phyloP scores from a whole-genome alignment of 1,140 invertebrate genomes.

The Charaxes varanes region DNA sequence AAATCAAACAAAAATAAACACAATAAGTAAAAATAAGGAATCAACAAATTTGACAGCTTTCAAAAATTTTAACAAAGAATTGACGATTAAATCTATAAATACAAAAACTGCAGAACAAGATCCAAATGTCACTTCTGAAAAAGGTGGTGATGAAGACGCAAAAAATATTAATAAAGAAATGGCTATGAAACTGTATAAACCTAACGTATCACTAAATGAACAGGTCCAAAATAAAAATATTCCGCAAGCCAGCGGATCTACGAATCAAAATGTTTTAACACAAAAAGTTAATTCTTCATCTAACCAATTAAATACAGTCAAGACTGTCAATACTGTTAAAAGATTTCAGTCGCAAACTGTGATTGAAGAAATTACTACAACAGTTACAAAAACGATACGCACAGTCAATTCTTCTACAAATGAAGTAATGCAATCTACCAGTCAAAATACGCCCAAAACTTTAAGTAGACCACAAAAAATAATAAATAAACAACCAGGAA shows the following conservation, averaged over 20 bases:
- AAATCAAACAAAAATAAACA: too few species aligned
- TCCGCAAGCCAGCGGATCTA: conserved; percentile 11
- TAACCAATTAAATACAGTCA: conserved; percentile 46
- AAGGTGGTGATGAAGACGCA: conserved; percentile 11
- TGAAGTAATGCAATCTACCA: conserved; percentile 37
- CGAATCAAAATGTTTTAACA: conserved; percentile 23
- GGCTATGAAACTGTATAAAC: conserved; percentile 9
- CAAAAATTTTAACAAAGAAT: too few species aligned
- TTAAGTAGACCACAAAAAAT: conserved; percentile 31
- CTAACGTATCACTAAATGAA: conserved; percentile 2
- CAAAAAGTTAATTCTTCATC: conserved; percentile 30
- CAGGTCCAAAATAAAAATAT: conserved; percentile 5
- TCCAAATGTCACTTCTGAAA: conserved; percentile 8
- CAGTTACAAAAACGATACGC: conserved; percentile 63
- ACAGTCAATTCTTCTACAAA: conserved; percentile 56
- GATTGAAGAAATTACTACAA: conserved; percentile 65
- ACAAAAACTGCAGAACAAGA: conserved; percentile 27
- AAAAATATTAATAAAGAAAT: conserved; percentile 19
- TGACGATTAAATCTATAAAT: conserved; percentile 46
- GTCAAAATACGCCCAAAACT: conserved; percentile 20
- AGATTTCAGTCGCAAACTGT: conserved; percentile 58
- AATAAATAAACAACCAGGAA: conserved; percentile 27
- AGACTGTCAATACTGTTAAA: conserved; percentile 59
- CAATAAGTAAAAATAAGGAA: too few species aligned
- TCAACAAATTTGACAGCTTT: too few species aligned